Base-by-base conservation (phyloP, 2,113 vertebrate genomes). In the Saguinus midas region DNA sequence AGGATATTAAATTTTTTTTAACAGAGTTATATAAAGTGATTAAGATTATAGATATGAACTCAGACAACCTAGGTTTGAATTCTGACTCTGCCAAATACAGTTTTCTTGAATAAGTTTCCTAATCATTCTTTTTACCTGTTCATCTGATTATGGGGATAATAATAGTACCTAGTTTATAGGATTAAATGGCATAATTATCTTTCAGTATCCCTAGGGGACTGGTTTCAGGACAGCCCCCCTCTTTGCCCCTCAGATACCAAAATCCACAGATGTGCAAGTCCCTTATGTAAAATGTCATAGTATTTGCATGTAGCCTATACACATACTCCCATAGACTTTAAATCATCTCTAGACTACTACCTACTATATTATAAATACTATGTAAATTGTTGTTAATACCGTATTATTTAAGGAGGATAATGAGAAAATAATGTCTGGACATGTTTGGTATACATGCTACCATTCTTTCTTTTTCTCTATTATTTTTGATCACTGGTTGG, bases 101-200 rank as follows among this genome's bases (percentile, higher is more conserved):
- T 84, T 87, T 95, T 80, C 48, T 52, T 68, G 4, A 72, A 20
- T 85, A 76, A 48, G 35, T 50, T 91, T 76, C 58, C 89, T 82
- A 66, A 73, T 90, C 52, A 32, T 76, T 91, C 29, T 91, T 95
- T 85, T 95, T 85, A 37, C 72, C 72, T 92, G 37, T 58, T 85
- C n/a, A 73, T 93, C 58, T 83, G 35, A 52, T 79, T 91, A 45
- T 57, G 4, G 17, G 14, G 32, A 27, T 64, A 78, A 68, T 91
- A 81, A 88, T 89, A 58, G 23, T 87, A 61, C 45, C 25, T 58
- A 45, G n/a, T 32, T 90, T 20, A 84, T 48, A 89, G n/a, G 5
- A 64, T 85, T 89, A 92, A 68, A 73, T 78, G 75, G 48, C 43
- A 48, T 76, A 76, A 27, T 76, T 14, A 5, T 48, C 73, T 43